Percentiles rank a stretch among this genome's conserved stretches.
phyloP scores from a whole-genome alignment of 2,113 vertebrate species.

The Mixornis gularis region DNA sequence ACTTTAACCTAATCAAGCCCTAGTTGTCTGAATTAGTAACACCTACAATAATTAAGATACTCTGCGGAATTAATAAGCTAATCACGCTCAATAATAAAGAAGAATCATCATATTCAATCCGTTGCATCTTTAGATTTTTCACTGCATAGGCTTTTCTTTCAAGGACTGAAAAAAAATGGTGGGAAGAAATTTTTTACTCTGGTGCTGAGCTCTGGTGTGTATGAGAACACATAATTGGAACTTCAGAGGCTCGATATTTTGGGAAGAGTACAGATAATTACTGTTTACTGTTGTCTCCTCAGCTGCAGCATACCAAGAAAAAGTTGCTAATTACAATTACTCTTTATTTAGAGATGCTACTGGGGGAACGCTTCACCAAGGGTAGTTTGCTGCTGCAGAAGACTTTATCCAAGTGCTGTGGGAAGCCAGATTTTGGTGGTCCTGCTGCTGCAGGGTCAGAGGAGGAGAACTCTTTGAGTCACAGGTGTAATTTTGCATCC shows the following conservation, averaged over 20 bases:
- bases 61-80: not conserved
- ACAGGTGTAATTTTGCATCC: not conserved
- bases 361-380: not conserved
- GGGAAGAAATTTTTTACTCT: not conserved
- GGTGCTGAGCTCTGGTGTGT: not conserved
- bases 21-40: slow-evolving; percentile 14
- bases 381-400: not conserved
- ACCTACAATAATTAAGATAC: slow-evolving; percentile 6
- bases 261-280: slow-evolving; percentile 24
- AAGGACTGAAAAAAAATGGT: not conserved
- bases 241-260: not conserved
- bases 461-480: not conserved
- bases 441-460: not conserved
- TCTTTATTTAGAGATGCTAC: not conserved
- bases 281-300: not conserved
- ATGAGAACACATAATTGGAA: not conserved
- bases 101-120: not conserved
- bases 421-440: not conserved
- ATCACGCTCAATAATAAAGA: not conserved
- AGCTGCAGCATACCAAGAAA: not conserved
- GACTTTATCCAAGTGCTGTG: not conserved
- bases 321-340: not conserved
- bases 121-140: not conserved
- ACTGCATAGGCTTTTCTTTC: not conserved
- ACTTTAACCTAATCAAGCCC: slow-evolving; percentile 44